Evolutionary conservation across 2,113 vertebrate species (phyloP), one percentile per base, ranked within the genome.

Genomic region (Myodes glareolus): DNA sequence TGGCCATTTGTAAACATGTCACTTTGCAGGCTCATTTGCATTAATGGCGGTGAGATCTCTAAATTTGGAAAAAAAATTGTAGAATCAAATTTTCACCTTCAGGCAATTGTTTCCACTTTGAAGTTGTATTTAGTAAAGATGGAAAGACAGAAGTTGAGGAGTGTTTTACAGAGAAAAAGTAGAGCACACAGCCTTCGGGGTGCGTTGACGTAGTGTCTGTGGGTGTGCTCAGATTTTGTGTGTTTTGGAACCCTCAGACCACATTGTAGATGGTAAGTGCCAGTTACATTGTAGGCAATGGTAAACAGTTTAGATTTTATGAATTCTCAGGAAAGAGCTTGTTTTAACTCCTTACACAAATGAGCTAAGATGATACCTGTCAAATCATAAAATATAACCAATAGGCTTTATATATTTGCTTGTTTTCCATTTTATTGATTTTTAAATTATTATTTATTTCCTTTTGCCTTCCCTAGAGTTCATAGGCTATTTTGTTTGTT

Each of bases 21-120:
- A 67, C 33, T 47, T 14, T 94, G 91, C 8, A 50, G 72, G 55
- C 73, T 78, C 75, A 88, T 98, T 97, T 93, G 92, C 97, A 86
- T 25, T 86, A 73, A 29, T 29, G 11, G 91, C 61, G 36, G 50
- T 16, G 14, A 93, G 90, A 86, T 96, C 81, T 92, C 58, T 98
- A 97, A 96, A 97, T 98, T 96, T 98, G 94, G 92, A 96, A 96
- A 47, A 95, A 91, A 86, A 94, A 82, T 87, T 96, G 87, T 90
- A 95, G 95, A 92, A 98, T 94, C 0, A 61, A 92, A 94, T 87
- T 93, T 94, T 47, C 7, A 88, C 33, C 87, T 86, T 73, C 31
- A 29, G 77, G 95, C 88, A 50, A 75, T 90, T 93, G 14, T 88
- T 97, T 97, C 95, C 61, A 95, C 80, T 82, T 19, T 70, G n/a